Percentiles rank a stretch among this genome's conserved stretches.
These are phyloP conservation scores for Pan troglodytes DNA, from an alignment of 2,113 vertebrate genomes.

Conservation along the genomic window NHGRI_mPanTro3-v2.1_pri NC_086015.1:55313001-55313500, in stretches of 20 bases:
- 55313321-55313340: too few relatives aligned
- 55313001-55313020: neutral
- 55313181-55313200: neutral
- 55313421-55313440: too few relatives aligned
- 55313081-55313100: neutral
- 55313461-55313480: too few relatives aligned
- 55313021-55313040: neutral
- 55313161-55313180: neutral
- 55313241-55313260: neutral
- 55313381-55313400: too few relatives aligned
- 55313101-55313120: neutral
- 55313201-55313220: slow-evolving; percentile 17
- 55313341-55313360: too few relatives aligned
- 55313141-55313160: neutral
- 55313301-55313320: too few relatives aligned
- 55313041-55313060: neutral
- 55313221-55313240: neutral
- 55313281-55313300: too few relatives aligned
- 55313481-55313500: too few relatives aligned
- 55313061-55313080: neutral
- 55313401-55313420: too few relatives aligned
- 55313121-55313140: slow-evolving; percentile 16
- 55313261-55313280: neutral
- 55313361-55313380: too few relatives aligned
- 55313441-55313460: too few relatives aligned